These are phyloP conservation scores for Coranthus polyacanthus DNA, from an alignment of 2,797 vertebrate species.

Conservation along the genomic window DNA sequence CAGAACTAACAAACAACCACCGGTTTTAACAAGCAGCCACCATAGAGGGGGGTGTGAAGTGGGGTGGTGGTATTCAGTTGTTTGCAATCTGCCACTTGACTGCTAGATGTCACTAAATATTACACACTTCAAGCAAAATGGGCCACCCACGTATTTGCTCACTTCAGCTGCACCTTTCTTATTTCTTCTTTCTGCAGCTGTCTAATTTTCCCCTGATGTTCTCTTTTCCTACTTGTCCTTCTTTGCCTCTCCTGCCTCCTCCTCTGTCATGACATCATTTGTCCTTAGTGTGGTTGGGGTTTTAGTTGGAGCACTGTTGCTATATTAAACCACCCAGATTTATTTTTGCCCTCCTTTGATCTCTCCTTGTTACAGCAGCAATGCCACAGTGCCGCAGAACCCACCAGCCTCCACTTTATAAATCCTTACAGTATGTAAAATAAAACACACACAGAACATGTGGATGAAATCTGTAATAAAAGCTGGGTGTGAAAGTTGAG, in stretches of 20 bases:
- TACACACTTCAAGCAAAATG: too few species aligned
- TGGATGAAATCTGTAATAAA: slow-evolving; percentile 68
- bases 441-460: slow-evolving; percentile 60
- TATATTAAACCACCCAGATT: slow-evolving; percentile 77
- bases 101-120: too few species aligned
- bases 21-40: too few species aligned
- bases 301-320: slow-evolving; percentile 65
- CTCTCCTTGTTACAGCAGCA: slow-evolving; percentile 61
- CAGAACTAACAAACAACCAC: too few species aligned
- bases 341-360: slow-evolving; percentile 77
- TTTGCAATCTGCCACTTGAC: too few species aligned
- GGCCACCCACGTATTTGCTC: too few species aligned
- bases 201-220: not conserved
- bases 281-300: slow-evolving; percentile 71
- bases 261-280: slow-evolving; percentile 73
- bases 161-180: too few species aligned
- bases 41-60: too few species aligned
- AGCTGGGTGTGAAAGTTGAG: slow-evolving; percentile 69
- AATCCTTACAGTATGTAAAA: slow-evolving; percentile 75
- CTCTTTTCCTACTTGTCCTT: slow-evolving; percentile 33
- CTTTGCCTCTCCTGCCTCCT: too few species aligned
- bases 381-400: slow-evolving; percentile 48
- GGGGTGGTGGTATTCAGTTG: too few species aligned
- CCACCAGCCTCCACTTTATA: slow-evolving; percentile 67
- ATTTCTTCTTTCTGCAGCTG: too few species aligned